Conservation (phyloP, 2,797 vertebrate genomes). For the Falco cherrug region DNA sequence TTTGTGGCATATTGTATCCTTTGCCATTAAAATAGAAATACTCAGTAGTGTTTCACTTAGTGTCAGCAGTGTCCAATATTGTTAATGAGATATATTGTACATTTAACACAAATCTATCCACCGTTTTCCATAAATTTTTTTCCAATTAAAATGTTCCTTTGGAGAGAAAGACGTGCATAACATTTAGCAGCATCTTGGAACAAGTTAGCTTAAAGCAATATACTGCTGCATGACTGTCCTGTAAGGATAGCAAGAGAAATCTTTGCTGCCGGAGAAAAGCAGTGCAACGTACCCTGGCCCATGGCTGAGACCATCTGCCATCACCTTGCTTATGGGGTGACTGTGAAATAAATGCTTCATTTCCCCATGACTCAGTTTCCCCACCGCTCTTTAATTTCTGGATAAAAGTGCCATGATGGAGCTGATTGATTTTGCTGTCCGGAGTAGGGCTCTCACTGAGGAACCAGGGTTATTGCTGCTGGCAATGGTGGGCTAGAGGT, state of each 20-base stretch:
- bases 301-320: neutral
- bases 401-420: neutral
- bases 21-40: neutral
- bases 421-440: neutral
- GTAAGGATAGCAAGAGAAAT: neutral
- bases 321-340: neutral
- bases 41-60: neutral
- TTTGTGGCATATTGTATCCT: neutral
- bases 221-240: neutral
- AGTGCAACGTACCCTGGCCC: neutral
- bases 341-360: neutral
- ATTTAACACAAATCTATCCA: neutral
- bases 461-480: neutral
- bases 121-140: neutral
- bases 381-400: neutral
- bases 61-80: neutral
- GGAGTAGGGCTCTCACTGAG: neutral
- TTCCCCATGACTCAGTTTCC: neutral
- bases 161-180: neutral
- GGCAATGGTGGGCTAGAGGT: neutral
- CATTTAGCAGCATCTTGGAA: neutral
- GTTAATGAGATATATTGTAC: neutral
- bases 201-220: neutral
- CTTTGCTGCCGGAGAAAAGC: neutral
- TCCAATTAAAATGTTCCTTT: neutral